Evolutionary conservation across 2,797 vertebrate species (phyloP).

Genomic region (Pagetopsis macropterus): DNA sequence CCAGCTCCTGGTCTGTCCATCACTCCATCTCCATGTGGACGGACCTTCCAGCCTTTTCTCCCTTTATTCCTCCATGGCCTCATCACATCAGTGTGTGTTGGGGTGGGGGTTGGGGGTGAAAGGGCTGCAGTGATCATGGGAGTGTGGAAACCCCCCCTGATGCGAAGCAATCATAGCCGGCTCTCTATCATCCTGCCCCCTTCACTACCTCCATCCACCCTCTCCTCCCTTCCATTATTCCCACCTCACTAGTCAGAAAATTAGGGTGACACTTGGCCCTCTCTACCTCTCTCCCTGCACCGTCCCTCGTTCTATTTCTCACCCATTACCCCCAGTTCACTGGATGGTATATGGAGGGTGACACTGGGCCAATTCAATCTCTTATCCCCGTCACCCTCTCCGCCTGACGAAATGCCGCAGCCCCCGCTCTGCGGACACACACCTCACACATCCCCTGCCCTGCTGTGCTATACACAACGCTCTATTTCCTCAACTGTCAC

Average conservation of each 20-base stretch:
- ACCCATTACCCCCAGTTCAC: conserved; percentile 81
- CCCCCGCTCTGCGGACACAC: conserved; percentile 36
- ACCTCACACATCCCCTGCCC: conserved; percentile 42
- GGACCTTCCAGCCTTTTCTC: conserved; percentile 30
- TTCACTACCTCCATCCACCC: conserved; percentile 58
- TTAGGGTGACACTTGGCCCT: conserved; percentile 66
- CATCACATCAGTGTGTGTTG: conserved; percentile 40
- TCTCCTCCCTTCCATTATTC: conserved; percentile 67
- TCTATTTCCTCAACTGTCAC: conserved; percentile 67
- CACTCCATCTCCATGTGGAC: conserved; percentile 30
- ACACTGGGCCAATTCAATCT: conserved; percentile 80
- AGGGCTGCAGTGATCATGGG: conserved; percentile 60
- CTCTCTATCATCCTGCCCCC: conserved; percentile 74
- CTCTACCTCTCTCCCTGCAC: conserved; percentile 35
- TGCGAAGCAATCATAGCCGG: conserved; percentile 73
- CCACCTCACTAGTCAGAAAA: conserved; percentile 78
- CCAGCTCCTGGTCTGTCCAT: conserved; percentile 26
- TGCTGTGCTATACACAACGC: conserved; percentile 51
- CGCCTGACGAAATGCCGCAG: conserved; percentile 41
- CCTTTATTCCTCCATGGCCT: conserved; percentile 2
- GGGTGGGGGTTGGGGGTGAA: conserved; percentile 54
- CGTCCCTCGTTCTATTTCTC: conserved; percentile 65
- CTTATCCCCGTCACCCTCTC: conserved; percentile 53
- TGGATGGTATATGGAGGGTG: conserved; percentile 77
- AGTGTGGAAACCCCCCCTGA: conserved; percentile 70